These are phyloP conservation scores for Lordiphosa clarofinis DNA, from an alignment of 1,140 invertebrate species.

Conservation along the genomic window DNA sequence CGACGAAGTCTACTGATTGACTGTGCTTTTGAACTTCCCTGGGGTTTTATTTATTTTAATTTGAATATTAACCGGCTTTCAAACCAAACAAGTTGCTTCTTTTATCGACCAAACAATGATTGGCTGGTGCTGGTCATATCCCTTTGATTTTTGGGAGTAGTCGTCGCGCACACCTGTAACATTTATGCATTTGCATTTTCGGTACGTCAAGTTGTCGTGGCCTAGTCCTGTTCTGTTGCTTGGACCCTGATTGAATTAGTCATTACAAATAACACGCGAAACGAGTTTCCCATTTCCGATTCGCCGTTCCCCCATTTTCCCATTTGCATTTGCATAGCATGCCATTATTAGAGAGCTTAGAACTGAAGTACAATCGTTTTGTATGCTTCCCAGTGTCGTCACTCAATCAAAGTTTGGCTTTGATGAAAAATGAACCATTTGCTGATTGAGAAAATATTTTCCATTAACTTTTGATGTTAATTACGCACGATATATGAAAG, in stretches of 20 bases:
- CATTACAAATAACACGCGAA: constrained; percentile 27
- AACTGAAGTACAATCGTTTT: constrained; percentile 12
- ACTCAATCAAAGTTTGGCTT: constrained; percentile 27
- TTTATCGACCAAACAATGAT: constrained; percentile 71
- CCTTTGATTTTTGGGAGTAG: constrained; percentile 28
- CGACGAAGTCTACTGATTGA: constrained; percentile 38
- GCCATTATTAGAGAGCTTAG: constrained; percentile 25
- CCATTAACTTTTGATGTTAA: no score
- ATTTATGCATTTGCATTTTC: constrained; percentile 45
- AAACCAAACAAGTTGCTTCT: constrained; percentile 38
- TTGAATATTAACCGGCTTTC: constrained; percentile 66
- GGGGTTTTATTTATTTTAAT: constrained; percentile 52
- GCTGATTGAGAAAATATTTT: no score
- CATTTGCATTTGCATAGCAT: constrained; percentile 39
- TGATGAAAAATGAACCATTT: no score
- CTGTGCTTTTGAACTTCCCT: constrained; percentile 50
- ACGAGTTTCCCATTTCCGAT: constrained; percentile 3
- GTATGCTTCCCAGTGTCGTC: constrained; percentile 34
- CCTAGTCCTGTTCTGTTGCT: constrained; percentile 30
- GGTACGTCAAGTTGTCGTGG: constrained; percentile 41
- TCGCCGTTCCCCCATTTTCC: constrained; percentile 17
- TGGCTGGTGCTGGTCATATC: constrained; percentile 39
- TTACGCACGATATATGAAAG: no score
- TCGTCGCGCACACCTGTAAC: constrained; percentile 39
- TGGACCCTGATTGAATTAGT: constrained; percentile 42